Percentiles rank a stretch among this genome's conserved stretches.
Evolutionary conservation across 2,888 invertebrate species (phyloP).

Genomic region (Dicyrtomina minuta): DNA sequence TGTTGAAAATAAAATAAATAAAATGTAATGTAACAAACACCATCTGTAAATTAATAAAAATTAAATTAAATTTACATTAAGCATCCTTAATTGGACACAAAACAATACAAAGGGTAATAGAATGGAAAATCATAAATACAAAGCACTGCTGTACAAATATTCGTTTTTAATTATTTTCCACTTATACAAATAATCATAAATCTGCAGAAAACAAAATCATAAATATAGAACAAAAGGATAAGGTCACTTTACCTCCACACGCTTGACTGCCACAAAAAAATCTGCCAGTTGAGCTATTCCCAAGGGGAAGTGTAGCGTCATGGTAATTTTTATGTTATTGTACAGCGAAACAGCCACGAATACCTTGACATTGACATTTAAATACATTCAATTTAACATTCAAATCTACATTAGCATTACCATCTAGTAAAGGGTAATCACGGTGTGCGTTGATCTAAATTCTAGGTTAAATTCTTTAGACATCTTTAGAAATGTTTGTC

Average conservation of each 20-base stretch:
- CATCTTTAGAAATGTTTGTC: too few relatives aligned
- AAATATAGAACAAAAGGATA: neutral
- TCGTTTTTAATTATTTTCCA: too few relatives aligned
- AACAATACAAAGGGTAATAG: too few relatives aligned
- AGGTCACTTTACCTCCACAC: constrained; percentile 62
- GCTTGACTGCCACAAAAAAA: constrained; percentile 71
- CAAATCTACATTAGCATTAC: too few relatives aligned
- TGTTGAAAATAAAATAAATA: neutral
- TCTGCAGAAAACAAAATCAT: neutral
- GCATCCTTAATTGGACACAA: too few relatives aligned
- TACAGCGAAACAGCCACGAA: constrained; percentile 87
- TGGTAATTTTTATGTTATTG: constrained; percentile 78
- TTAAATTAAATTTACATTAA: neutral
- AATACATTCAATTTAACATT: too few relatives aligned
- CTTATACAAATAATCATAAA: too few relatives aligned
- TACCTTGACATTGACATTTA: constrained; percentile 58
- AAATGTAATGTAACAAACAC: neutral
- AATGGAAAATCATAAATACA: too few relatives aligned
- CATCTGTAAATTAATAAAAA: neutral
- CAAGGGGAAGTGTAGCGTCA: constrained; percentile 85
- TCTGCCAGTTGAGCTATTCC: constrained; percentile 80
- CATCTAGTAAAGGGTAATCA: too few relatives aligned
- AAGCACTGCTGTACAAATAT: too few relatives aligned
- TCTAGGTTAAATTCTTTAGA: too few relatives aligned
- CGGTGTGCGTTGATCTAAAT: too few relatives aligned